phyloP scores from a whole-genome alignment of 2,888 invertebrate genomes.

The Euphydryas editha region DNA sequence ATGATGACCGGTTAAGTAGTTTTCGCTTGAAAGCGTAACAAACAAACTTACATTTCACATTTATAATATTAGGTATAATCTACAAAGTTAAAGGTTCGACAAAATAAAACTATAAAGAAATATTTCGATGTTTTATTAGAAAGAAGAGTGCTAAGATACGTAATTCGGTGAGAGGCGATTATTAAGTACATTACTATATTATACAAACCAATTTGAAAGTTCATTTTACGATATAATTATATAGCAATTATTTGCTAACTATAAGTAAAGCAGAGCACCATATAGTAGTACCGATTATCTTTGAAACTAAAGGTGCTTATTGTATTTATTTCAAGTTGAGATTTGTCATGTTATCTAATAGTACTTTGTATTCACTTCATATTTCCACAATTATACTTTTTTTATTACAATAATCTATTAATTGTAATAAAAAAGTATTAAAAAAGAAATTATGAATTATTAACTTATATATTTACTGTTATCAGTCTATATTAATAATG shows the following conservation, averaged over 20 bases:
- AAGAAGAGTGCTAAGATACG: slow-evolving; percentile 62
- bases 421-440: slow-evolving; percentile 11
- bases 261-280: slow-evolving; percentile 39
- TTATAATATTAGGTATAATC: too few relatives aligned
- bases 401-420: background rate
- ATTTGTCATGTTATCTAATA: background rate
- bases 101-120: slow-evolving; percentile 19
- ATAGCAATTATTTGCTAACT: slow-evolving; percentile 22
- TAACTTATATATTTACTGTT: slow-evolving; percentile 26
- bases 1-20: too few relatives aligned
- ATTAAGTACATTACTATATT: slow-evolving; percentile 51
- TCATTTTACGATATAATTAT: slow-evolving; percentile 12
- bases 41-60: too few relatives aligned
- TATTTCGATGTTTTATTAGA: slow-evolving; percentile 45
- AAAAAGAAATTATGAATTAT: slow-evolving; percentile 8
- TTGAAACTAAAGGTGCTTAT: slow-evolving; percentile 8
- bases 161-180: slow-evolving; percentile 79
- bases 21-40: too few relatives aligned
- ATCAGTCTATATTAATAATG: slow-evolving; percentile 23
- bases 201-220: slow-evolving; percentile 25
- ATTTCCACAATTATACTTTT: too few relatives aligned
- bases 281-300: slow-evolving; percentile 43
- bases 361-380: too few relatives aligned
- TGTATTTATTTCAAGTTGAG: background rate
- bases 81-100: too few relatives aligned